Percentiles rank a stretch among this genome's conserved stretches.
phyloP scores from a whole-genome alignment of 35 echinoderm and acorn worm species.

The Ophiothrix spiculata region DNA sequence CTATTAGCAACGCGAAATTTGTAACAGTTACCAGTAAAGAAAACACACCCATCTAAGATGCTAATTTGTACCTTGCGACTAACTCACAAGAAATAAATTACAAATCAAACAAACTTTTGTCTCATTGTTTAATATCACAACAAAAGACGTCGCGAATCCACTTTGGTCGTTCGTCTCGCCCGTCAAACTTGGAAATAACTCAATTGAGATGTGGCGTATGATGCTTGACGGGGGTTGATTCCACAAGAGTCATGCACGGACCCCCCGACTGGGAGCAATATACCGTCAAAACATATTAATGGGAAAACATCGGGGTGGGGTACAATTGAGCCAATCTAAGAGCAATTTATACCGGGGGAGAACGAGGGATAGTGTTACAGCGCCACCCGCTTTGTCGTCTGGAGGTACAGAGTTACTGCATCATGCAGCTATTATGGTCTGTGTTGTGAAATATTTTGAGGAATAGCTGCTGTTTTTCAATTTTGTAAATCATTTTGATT shows the following conservation, averaged over 20 bases:
- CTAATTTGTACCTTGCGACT: neutral
- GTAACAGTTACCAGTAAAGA: neutral
- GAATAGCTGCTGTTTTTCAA: too few relatives aligned
- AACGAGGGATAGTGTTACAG: neutral
- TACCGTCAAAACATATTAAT: constrained; percentile 1
- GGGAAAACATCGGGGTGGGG: neutral
- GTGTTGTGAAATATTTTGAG: neutral
- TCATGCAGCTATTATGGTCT: neutral
- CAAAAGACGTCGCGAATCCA: neutral
- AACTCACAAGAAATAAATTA: constrained; percentile 11
- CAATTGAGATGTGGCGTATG: too few relatives aligned
- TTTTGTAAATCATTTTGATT: too few relatives aligned
- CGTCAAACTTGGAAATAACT: too few relatives aligned
- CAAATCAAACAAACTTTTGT: constrained; percentile 12
- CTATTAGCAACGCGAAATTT: too few relatives aligned
- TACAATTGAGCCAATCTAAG: neutral
- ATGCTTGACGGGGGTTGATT: too few relatives aligned
- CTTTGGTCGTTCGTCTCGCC: too few relatives aligned
- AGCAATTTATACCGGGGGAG: constrained; percentile 7
- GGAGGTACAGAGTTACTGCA: neutral
- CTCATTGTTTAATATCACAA: neutral
- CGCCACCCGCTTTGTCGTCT: neutral
- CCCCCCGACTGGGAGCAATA: neutral
- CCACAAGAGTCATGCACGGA: too few relatives aligned
- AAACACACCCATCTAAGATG: neutral